Percentiles rank a stretch among this genome's conserved stretches.
phyloP scores from a whole-genome alignment of 2,113 vertebrate genomes.

The Hucho hucho region DNA sequence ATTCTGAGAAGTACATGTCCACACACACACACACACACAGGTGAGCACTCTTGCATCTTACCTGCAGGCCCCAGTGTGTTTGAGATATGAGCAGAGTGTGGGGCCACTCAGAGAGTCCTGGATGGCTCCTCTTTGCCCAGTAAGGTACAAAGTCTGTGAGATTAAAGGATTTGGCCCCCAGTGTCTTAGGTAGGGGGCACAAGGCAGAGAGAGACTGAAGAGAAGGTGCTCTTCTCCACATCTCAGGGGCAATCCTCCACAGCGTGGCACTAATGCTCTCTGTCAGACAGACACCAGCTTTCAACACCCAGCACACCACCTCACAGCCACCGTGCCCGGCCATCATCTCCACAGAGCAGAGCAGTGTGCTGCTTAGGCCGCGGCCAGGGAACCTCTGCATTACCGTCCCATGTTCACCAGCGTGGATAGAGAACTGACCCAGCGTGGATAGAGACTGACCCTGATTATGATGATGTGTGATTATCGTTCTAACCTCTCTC shows the following conservation, averaged over 20 bases:
- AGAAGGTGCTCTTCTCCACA: not conserved
- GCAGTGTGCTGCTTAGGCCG: not conserved
- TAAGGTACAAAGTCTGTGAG: too few species aligned
- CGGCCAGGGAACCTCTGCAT: not conserved
- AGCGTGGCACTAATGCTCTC: not conserved
- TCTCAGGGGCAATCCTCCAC: not conserved
- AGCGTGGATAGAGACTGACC: not conserved
- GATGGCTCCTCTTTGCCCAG: not conserved
- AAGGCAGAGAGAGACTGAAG: not conserved
- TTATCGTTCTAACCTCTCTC: conserved; percentile 6
- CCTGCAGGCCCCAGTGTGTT: not conserved
- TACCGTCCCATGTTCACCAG: not conserved
- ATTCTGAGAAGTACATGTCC: conserved; percentile 9
- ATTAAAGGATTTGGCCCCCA: not conserved
- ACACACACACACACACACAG: not conserved
- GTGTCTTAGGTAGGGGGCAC: not conserved
- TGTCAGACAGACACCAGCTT: not conserved
- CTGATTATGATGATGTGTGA: not conserved
- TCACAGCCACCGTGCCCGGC: not conserved
- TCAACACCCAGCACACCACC: not conserved
- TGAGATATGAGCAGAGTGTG: not conserved
- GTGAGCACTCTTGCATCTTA: not conserved
- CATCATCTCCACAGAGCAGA: not conserved
- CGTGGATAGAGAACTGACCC: not conserved
- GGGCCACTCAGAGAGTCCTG: not conserved